Base-by-base conservation (phyloP, 2,797 vertebrate genomes). In the Natrix natrix region DNA sequence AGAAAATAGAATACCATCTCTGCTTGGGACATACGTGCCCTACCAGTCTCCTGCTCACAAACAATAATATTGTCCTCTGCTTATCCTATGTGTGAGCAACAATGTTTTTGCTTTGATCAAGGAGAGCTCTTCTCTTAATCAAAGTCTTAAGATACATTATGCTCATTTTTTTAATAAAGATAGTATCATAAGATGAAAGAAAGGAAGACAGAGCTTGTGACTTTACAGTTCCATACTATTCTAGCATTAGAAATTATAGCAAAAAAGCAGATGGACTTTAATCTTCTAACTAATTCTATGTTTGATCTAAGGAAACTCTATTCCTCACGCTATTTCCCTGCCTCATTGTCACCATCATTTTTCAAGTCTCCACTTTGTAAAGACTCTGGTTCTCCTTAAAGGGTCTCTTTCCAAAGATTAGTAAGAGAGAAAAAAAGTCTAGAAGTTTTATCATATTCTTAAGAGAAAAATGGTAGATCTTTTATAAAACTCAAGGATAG, bases 231-330 rank as follows among this genome's bases (percentile, higher is more conserved):
- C 90, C 43, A 90, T 11, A 88, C 16, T 91, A 93, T 78, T 91
- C 22, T 55, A 57, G 74, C 57, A 86, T 59, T 0, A 0, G 87
- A 94, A 91, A 94, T 57, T 56, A 83, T 52, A 94, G 55, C 88
- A 94, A 93, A 95, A 91, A 32, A 20, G 86, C 90, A 93, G 24
- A 26, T 90, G 6, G 63, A 24, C 63, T 94, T 60, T 37, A 90
- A 94, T 88, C 93, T 96, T 92, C 92, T 93, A 93, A 91, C 95
- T 61, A 74, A 56, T 74, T 94, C 32, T 28, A 11, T 14, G 24
- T 37, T 88, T 93, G 88, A 94, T 93, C 87, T 91, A 92, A 10
- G 1, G 28, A 92, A 95, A 56, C 57, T 88, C 63, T 60, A 20
- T 43, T 78, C 66, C 55, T 63, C 86, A 93, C 60, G 32, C 60